phyloP scores from a whole-genome alignment of 2,113 vertebrate genomes.

The Nyctereutes procyonoides region DNA sequence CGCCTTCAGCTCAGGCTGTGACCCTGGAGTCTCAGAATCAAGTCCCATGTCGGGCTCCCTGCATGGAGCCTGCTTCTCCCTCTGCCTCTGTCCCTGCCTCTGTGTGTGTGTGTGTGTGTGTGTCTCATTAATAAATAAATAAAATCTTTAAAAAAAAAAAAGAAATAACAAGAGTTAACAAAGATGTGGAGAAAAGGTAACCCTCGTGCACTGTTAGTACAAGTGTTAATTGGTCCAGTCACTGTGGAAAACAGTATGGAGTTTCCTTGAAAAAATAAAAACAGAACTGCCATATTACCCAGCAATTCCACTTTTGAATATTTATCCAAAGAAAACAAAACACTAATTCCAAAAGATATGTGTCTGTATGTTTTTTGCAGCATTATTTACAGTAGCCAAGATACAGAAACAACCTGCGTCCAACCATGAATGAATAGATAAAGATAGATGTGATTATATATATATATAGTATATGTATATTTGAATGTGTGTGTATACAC shows the following conservation, averaged over 20 bases:
- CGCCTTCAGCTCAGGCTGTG: no score
- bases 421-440: neutral
- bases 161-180: neutral
- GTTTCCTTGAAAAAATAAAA: neutral
- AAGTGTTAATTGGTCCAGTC: neutral
- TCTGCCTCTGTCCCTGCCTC: no score
- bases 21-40: no score
- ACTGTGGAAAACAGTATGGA: neutral
- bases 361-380: neutral
- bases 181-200: neutral
- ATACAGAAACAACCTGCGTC: neutral
- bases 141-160: no score
- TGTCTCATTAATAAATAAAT: no score
- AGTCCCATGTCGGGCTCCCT: no score
- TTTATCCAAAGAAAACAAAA: neutral
- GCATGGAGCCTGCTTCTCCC: no score
- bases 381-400: neutral
- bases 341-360: neutral
- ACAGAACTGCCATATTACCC: neutral
- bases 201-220: neutral
- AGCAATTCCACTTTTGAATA: neutral
- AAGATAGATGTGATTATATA: neutral
- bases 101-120: accelerated
- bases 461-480: no score
- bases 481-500: neutral